These are phyloP conservation scores for Folsomia candida DNA, from an alignment of 2,888 invertebrate genomes.

Conservation along the genomic window DNA sequence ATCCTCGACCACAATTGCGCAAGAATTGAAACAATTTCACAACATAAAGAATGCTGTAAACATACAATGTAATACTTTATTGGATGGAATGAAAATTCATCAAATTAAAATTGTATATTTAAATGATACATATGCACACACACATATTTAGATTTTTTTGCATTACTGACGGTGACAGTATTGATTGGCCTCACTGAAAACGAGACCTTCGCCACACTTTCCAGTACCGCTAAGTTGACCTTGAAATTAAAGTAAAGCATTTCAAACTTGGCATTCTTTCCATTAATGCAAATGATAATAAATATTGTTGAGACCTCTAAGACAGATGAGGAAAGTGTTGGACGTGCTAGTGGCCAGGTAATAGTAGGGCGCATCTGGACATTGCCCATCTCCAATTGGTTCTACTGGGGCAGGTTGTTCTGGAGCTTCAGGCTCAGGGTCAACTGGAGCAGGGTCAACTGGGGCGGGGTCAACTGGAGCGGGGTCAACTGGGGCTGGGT, in stretches of 20 bases:
- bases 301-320: background rate
- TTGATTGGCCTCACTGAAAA: background rate
- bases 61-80: too few relatives aligned
- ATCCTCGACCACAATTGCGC: background rate
- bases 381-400: background rate
- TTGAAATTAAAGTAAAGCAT: too few relatives aligned
- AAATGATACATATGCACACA: too few relatives aligned
- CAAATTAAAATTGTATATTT: too few relatives aligned
- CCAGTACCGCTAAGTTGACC: background rate
- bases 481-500: background rate
- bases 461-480: background rate
- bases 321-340: conserved; percentile 12
- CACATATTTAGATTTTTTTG: too few relatives aligned
- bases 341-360: background rate
- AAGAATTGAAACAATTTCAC: too few relatives aligned
- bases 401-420: background rate
- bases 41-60: too few relatives aligned
- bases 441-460: background rate
- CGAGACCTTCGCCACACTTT: background rate
- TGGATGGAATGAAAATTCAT: background rate
- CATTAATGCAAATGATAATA: background rate
- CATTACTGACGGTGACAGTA: background rate
- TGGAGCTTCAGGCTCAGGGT: background rate
- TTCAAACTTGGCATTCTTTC: too few relatives aligned
- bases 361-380: conserved; percentile 3